Conservation (phyloP, 1,140 invertebrate species). For the Procambarus clarkii region DNA sequence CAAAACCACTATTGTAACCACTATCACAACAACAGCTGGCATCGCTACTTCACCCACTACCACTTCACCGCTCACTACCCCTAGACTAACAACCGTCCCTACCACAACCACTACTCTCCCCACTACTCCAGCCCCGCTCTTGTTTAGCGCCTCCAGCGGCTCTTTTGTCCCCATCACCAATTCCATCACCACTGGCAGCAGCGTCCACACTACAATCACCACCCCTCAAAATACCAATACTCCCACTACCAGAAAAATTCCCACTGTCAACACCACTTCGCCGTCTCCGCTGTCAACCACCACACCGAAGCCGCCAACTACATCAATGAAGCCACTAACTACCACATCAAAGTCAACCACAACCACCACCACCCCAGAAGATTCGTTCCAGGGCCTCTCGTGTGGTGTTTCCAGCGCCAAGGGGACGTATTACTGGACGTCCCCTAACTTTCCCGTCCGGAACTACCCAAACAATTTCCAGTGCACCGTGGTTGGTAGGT, state of each 20-base stretch:
- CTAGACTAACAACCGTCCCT: no score
- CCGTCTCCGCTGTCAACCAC: background rate
- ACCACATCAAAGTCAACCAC: background rate
- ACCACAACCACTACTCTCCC: no score
- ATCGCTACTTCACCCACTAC: no score
- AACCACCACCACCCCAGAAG: background rate
- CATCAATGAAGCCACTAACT: no score
- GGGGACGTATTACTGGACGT: conserved; percentile 4
- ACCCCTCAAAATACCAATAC: no score
- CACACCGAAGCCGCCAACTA: no score
- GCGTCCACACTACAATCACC: no score
- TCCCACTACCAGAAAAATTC: background rate
- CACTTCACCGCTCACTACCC: no score
- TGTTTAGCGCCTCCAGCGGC: no score
- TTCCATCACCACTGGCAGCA: background rate
- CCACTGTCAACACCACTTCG: background rate
- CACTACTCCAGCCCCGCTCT: no score
- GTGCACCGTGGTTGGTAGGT: conserved; percentile 37
- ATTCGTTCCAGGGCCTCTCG: background rate
- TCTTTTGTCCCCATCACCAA: no score
- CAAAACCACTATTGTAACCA: background rate
- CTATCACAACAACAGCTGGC: conserved; percentile 2
- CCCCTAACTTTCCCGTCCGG: conserved; percentile 9
- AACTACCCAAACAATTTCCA: conserved; percentile 35
- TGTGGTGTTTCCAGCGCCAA: background rate